Evolutionary conservation across 53 echinoderm and acorn worm species (phyloP), one percentile per base, ranked within the genome.

Genomic region (Astropecten irregularis): DNA sequence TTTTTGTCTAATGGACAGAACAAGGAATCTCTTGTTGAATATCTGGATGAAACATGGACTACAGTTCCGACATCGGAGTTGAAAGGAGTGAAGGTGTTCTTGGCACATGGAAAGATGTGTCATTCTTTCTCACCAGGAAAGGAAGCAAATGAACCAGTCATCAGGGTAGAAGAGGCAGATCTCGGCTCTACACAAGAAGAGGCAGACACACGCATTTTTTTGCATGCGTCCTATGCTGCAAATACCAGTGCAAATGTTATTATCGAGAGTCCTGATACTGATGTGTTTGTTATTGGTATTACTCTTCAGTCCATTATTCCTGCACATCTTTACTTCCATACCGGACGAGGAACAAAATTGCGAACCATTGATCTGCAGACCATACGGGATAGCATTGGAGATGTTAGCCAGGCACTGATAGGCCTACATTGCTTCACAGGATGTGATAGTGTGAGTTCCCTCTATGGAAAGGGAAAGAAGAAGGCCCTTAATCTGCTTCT

Each of bases 191-290:
- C 9, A 38, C 84, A 87, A 23, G 94, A 93, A 69, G 94, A 93
- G 52, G 94, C 94, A 20, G 90, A 93, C 27, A 93, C 90, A 27
- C 19, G 64, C n/a, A 69, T 90, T 77, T 16, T 84, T 46, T 49
- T 89, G 23, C 90, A 90, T 85, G 90, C 90, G 27, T 42, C 31
- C 15, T 65, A 73, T 83, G 83, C 76, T n/a, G 88, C 88, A 2
- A 53, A 40, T 15, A 25, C 20, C 16, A 84, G 71, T 19, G 48
- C 49, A 51, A 4, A 21, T 21, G 54, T 90, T 9, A 71, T 90
- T 26, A 82, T 90, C 51, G 32, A 51, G 13, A 73, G 82, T 54
- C 92, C 85, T 14, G 91, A 91, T 27, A 91, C 91, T 3, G 91
- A 88, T 42, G 88, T 92, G 9, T 61, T 85, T 19, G 81, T 90